Evolutionary conservation across 2,888 invertebrate genomes (phyloP).

Genomic region (Nudaria mundana): DNA sequence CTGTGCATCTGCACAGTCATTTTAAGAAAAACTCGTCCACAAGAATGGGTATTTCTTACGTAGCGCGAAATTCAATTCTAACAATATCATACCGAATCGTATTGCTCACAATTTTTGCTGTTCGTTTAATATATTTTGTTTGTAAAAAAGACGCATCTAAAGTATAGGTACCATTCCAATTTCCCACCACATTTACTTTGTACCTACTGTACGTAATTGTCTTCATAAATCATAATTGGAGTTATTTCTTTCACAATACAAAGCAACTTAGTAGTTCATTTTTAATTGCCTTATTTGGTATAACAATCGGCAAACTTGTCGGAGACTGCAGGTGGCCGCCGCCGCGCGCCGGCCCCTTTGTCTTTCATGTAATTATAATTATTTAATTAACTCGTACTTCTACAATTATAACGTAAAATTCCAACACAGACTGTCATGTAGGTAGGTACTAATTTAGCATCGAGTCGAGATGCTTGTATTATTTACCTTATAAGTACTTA

Average conservation of each 20-base stretch:
- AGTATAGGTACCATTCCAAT: slow-evolving; percentile 53
- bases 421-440: slow-evolving; percentile 49
- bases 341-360: slow-evolving; percentile 73
- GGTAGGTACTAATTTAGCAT: slow-evolving; percentile 35
- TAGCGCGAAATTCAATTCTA: slow-evolving; percentile 20
- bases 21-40: slow-evolving; percentile 13
- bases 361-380: slow-evolving; percentile 74
- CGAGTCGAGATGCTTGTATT: too few species aligned
- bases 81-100: slow-evolving; percentile 12
- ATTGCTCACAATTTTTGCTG: slow-evolving; percentile 22
- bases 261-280: slow-evolving; percentile 62
- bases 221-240: slow-evolving; percentile 55
- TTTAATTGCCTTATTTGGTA: slow-evolving; percentile 76
- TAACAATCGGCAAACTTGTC: slow-evolving; percentile 66
- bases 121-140: slow-evolving; percentile 41
- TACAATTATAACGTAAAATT: slow-evolving; percentile 69
- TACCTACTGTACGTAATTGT: slow-evolving; percentile 49
- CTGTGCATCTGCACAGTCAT: slow-evolving; percentile 21
- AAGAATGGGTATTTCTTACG: slow-evolving; percentile 22
- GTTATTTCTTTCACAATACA: slow-evolving; percentile 51
- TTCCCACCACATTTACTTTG: slow-evolving; percentile 52
- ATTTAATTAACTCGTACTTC: slow-evolving; percentile 75
- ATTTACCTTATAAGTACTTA: slow-evolving; percentile 8
- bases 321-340: slow-evolving; percentile 72
- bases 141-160: slow-evolving; percentile 40